Evolutionary conservation across 2,888 invertebrate species (phyloP).

Genomic region (Lepidocyrtinus sp.): DNA sequence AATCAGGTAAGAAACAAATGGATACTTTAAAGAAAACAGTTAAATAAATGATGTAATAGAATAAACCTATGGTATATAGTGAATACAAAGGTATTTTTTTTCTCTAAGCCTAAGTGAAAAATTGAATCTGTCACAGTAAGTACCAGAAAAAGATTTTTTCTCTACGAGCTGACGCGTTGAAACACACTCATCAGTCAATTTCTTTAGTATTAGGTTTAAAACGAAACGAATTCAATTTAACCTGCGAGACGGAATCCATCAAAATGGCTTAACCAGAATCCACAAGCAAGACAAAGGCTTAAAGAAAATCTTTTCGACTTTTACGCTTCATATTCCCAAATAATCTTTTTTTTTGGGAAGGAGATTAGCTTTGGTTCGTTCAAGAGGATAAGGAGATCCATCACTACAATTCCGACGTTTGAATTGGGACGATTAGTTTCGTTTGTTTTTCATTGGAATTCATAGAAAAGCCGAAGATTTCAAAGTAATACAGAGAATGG

Average conservation of each 20-base stretch:
- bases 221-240: slow-evolving; percentile 49
- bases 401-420: not conserved
- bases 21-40: slow-evolving; percentile 26
- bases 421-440: not conserved
- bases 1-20: slow-evolving; percentile 50
- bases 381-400: slow-evolving; percentile 23
- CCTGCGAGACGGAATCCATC: slow-evolving; percentile 55
- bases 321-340: slow-evolving; percentile 25
- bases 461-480: not conserved
- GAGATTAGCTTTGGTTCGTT: slow-evolving; percentile 30
- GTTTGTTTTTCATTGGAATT: not conserved
- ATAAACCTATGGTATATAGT: slow-evolving; percentile 30
- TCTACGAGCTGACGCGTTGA: not conserved
- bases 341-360: slow-evolving; percentile 17
- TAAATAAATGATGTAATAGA: slow-evolving; percentile 46
- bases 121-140: slow-evolving; percentile 59
- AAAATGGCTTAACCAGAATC: slow-evolving; percentile 29
- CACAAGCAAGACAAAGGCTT: slow-evolving; percentile 13
- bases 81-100: slow-evolving; percentile 48
- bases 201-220: slow-evolving; percentile 19
- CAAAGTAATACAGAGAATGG: not conserved
- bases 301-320: not conserved
- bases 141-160: slow-evolving; percentile 39
- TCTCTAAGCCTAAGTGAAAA: slow-evolving; percentile 42
- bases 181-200: slow-evolving; percentile 19